Evolutionary conservation across 2,797 vertebrate genomes (phyloP), one percentile per base, ranked within the genome.

Genomic region (Dryobates pubescens): DNA sequence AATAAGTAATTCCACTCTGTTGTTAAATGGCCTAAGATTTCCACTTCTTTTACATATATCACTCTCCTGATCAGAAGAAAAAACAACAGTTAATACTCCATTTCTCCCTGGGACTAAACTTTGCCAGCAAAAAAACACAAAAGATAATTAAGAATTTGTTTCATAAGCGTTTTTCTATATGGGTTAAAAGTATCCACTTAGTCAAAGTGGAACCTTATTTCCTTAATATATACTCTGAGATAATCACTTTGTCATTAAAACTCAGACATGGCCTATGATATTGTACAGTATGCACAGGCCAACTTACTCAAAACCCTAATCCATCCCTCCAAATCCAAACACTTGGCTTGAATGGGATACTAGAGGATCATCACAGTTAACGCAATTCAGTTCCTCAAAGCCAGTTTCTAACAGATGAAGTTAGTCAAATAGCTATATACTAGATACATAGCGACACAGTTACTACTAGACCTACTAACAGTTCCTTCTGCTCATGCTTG

Each of bases 1-100:
- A 98, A 99, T 41, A 97, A 90, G 95, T 98, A 98, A 82, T 99
- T 98, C 99, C 99, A 99, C 72, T 99, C 99, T 94, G 97, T 97
- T 73, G 93, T 98, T 93, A 99, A 98, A 83, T 99, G 98, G 38
- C 98, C 98, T 11, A 99, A 96, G 80, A 99, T 98, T 94, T 99
- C 98, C 30, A 99, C 97, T 97, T 99, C 98, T 94, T 99, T 99
- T 71, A 99, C 79, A 92, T 95, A 98, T 76, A 99, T 89, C 20
- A 99, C 98, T 90, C 99, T 98, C 98, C 99, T 99, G 51, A 63
- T 90, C 12, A 61, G 41, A 91, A 70, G 76, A 85, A n/a, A 93
- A 56, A 49, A 23, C 23, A 23, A 6, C 22, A 23, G 56, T 54
- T 65, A 38, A 45, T 5, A 29, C 16, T 82, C 14, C 63, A 4